Evolutionary conservation across 2,888 invertebrate species (phyloP).

Genomic region (Brachypterus glaber): DNA sequence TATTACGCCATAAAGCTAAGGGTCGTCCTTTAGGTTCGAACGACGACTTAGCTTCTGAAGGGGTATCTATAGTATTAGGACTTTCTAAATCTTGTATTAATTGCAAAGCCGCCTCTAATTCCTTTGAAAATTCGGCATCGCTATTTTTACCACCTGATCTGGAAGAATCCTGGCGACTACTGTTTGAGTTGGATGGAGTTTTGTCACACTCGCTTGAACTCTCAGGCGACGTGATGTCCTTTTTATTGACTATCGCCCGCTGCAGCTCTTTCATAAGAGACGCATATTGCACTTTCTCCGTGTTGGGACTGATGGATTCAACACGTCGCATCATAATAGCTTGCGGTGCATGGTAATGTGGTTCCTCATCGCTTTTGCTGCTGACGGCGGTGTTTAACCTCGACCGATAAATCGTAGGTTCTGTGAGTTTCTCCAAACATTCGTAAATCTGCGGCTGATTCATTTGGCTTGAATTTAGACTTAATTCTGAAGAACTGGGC

Average conservation of each 20-base stretch:
- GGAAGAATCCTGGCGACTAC: constrained; percentile 32
- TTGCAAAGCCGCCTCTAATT: constrained; percentile 43
- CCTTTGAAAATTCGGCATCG: constrained; percentile 43
- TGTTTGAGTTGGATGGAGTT: constrained; percentile 32
- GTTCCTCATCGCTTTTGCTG: constrained; percentile 20
- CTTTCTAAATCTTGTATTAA: constrained; percentile 44
- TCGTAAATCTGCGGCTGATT: constrained; percentile 38
- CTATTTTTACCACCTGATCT: constrained; percentile 36
- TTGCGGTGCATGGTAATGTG: constrained; percentile 34
- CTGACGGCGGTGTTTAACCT: constrained; percentile 21
- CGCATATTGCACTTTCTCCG: constrained; percentile 43
- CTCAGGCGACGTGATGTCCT: constrained; percentile 35
- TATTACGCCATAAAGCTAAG: constrained; percentile 36
- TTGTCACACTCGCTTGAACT: constrained; percentile 30
- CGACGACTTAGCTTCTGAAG: constrained; percentile 34
- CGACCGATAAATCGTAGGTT: constrained; percentile 40
- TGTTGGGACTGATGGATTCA: constrained; percentile 33
- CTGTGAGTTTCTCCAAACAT: constrained; percentile 41
- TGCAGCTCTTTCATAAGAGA: constrained; percentile 44
- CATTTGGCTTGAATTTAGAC: constrained; percentile 28
- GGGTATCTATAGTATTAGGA: constrained; percentile 42
- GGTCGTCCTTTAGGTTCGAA: too few relatives aligned
- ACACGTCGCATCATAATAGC: constrained; percentile 29
- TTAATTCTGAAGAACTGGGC: constrained; percentile 42
- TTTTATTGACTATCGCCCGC: constrained; percentile 39